Base-by-base conservation (phyloP, 2,888 invertebrate genomes). In the Diachrysia chrysitis region DNA sequence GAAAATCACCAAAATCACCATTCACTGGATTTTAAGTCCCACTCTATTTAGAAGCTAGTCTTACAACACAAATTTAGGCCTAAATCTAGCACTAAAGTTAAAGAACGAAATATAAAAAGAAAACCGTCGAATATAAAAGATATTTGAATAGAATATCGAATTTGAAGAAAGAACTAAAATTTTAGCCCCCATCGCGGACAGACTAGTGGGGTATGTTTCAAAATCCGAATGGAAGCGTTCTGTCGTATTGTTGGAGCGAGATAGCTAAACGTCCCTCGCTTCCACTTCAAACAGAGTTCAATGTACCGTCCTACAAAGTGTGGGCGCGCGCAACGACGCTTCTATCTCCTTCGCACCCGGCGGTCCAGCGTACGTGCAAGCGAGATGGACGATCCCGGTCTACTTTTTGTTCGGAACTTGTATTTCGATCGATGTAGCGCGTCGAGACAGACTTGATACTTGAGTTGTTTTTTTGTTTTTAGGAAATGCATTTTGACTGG, bases 351-450 rank as follows among this genome's bases (percentile, higher is more conserved):
- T 93, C 87, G 63, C 76, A 48, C 87, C 58, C 76, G 69, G 53
- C 60, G 56, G 62, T 66, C 66, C 46, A 46, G 63, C 63, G 10
- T 58, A 70, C 48, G 87, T 69, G 86, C 69, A 86, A 90, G 79
- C 46, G 86, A 86, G 89, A 89, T 68, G 73, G 83, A 55, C 66
- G 69, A 76, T 70, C 76, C 78, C 88, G 90, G 90, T 89, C 90
- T 88, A 93, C 94, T 94, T 94, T 94, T 94, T 94, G 92, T 90
- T 89, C 87, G 83, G 89, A 91, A 90, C 90, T 89, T 91, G 93
- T 93, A 93, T 94, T 93, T 92, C 90, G 93, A 93, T 92, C 93
- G 90, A 89, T 92, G 88, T 90, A 91, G 85, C 81, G 85, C 90
- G 90, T 81, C 84, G 73, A 73, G 72, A 69, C 65, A 70, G 57